Evolutionary conservation across 2,113 vertebrate species (phyloP), one percentile per base, ranked within the genome.

Genomic region (Muscicapa adusta): DNA sequence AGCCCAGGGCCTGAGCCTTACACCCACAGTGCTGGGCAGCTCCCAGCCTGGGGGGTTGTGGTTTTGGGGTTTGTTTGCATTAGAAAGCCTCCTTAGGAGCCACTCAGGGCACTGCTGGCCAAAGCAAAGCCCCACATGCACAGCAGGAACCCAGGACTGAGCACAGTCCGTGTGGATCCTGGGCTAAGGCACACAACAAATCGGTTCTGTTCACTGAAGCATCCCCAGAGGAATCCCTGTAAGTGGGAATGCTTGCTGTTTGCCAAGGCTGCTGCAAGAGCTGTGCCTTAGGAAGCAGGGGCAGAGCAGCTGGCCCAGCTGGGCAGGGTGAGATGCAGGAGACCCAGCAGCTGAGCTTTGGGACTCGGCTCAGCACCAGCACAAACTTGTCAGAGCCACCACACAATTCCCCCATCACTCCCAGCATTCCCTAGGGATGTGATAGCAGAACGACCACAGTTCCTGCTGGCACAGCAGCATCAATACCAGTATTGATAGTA

Each of bases 401-500:
- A 24, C 6, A 29, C 36, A 57, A 33, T 8, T 66, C 5, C 61
- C 61, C 18, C 36, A 16, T 4, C 34, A 31, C 42, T 1, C 24
- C 8, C 12, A 61, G 12, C 43, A 15, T 24, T 48, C 73, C 18
- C 88, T 2, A 3, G 7, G 14, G 82, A 9, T 7, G n/a, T 10
- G 60, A 14, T 31, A 47, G 23, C 2, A 5, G 2, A 20, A 9
- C 1, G 10, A 50, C 1, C 33, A 18, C 3, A n/a, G 19, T 0
- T 56, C 73, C 73, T 72, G 75, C 81, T 82, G 91, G n/a, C 53
- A 60, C 29, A 34, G 78, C 57, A 51, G 75, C 43, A 34, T 6
- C 5, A 3, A 25, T 14, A 81, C 3, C 76, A 14, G 4, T 1
- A 48, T 7, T 5, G 6, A 20, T 4, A 34, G 25, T 2, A 1